Evolutionary conservation across 2,888 invertebrate genomes (phyloP).

Genomic region (Chrysolina oricalcia): DNA sequence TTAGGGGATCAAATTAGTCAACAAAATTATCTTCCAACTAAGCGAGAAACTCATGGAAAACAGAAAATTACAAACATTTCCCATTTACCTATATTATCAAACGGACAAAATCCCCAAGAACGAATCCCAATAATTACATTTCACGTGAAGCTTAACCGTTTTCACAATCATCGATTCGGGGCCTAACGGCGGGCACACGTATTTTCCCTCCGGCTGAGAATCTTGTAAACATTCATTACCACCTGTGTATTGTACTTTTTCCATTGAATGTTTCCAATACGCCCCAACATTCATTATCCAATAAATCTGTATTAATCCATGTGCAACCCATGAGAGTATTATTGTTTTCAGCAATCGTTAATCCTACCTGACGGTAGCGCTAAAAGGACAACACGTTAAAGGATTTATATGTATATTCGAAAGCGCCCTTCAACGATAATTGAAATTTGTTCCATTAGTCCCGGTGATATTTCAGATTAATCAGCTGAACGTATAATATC

Average conservation of each 20-base stretch:
- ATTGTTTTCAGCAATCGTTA: conserved; percentile 37
- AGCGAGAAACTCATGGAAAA: no score
- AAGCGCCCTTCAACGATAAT: conserved; percentile 6
- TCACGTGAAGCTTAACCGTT: neutral
- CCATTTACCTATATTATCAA: neutral
- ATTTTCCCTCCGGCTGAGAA: neutral
- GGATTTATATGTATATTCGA: neutral
- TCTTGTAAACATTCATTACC: conserved; percentile 21
- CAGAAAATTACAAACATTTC: no score
- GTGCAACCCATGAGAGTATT: conserved; percentile 34
- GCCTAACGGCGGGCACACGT: neutral
- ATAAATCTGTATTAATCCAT: conserved; percentile 36
- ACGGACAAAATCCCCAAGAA: neutral
- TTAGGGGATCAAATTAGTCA: no score
- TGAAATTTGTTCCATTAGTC: conserved; percentile 10
- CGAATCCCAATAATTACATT: neutral
- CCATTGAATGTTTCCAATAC: conserved; percentile 6
- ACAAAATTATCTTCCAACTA: no score
- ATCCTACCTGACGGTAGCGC: conserved; percentile 36
- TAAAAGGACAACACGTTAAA: conserved; percentile 4
- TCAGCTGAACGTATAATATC: neutral
- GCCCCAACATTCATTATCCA: conserved; percentile 17
- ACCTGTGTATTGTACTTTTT: conserved; percentile 18
- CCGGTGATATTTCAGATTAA: neutral
- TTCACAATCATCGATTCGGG: neutral